Evolutionary conservation across 2,113 vertebrate species (phyloP).

Genomic region (Apteryx mantelli): DNA sequence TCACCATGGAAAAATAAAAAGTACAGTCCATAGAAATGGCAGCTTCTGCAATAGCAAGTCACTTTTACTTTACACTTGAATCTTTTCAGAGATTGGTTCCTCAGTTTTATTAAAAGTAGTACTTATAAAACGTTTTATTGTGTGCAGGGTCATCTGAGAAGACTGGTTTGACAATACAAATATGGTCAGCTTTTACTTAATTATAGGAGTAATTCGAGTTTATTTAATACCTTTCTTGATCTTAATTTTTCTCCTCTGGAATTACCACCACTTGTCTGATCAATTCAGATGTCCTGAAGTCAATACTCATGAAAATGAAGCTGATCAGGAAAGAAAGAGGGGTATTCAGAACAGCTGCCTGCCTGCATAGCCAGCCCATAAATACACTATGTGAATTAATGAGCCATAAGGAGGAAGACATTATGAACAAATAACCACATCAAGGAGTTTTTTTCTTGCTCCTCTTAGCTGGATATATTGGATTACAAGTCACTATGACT

Average conservation of each 20-base stretch:
- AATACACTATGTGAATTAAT: not conserved
- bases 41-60: not conserved
- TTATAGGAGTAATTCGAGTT: not conserved
- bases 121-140: not conserved
- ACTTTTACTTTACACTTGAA: not conserved
- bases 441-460: not conserved
- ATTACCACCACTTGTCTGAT: not conserved
- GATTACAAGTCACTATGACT: not conserved
- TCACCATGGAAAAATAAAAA: not conserved
- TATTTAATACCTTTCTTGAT: not conserved
- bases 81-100: not conserved
- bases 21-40: not conserved
- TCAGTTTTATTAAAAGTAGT: not conserved
- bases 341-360: not conserved
- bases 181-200: not conserved
- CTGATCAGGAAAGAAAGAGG: not conserved
- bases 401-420: not conserved
- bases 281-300: not conserved
- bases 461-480: not conserved
- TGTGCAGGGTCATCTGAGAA: accelerated
- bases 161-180: not conserved
- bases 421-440: not conserved
- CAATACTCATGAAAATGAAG: not conserved
- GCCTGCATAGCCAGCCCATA: not conserved
- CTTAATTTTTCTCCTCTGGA: not conserved